These are phyloP conservation scores for Nyctibius bracteatus DNA, from an alignment of 2,113 vertebrate genomes.

Conservation along the genomic window DNA sequence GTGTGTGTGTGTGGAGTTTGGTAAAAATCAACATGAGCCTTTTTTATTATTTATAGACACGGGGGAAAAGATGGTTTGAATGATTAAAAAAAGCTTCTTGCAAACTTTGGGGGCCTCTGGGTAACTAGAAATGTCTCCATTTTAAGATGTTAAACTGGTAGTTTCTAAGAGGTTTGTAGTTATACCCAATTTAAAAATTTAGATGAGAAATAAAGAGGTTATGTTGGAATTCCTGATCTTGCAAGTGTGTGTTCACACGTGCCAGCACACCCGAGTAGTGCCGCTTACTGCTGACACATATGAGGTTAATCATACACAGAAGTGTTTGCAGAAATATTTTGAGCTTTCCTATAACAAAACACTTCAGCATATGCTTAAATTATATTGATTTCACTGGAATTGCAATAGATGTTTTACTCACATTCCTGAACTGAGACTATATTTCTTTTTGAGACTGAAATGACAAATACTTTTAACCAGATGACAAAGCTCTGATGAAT, in stretches of 20 bases:
- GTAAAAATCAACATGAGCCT: not conserved
- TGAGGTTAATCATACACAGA: not conserved
- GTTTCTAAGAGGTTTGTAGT: not conserved
- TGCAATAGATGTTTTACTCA: not conserved
- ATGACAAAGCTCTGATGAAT: not conserved
- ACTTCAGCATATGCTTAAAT: not conserved
- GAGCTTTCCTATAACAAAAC: not conserved
- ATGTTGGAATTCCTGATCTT: not conserved
- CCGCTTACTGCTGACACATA: not conserved
- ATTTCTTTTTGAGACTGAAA: not conserved
- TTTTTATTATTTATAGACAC: not conserved
- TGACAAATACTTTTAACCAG: not conserved
- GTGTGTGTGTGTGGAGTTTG: not conserved
- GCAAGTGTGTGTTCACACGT: not conserved
- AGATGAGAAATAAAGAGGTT: not conserved
- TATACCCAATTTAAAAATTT: not conserved
- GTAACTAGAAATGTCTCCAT: not conserved
- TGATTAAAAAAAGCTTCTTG: not conserved
- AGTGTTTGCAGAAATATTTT: not conserved
- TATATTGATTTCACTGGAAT: not conserved
- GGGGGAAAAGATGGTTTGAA: not conserved
- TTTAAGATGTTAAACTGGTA: not conserved
- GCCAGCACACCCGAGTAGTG: rapidly evolving
- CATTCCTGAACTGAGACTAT: not conserved
- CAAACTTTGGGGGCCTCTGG: rapidly evolving